These are phyloP conservation scores for Seriola quinqueradiata DNA, from an alignment of 2,113 vertebrate species.

Conservation along the genomic window DNA sequence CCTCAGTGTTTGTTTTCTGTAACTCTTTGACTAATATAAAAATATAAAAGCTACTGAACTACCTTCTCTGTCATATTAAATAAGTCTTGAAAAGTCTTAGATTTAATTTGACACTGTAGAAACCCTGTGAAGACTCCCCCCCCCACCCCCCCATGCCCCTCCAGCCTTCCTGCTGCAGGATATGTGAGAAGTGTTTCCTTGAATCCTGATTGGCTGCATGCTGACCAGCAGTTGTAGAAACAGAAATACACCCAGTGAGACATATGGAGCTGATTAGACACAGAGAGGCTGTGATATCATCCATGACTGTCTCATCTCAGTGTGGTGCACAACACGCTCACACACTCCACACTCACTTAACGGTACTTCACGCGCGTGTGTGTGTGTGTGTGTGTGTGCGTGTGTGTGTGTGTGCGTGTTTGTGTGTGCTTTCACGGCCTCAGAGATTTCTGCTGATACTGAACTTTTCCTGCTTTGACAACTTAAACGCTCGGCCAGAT, in stretches of 20 bases:
- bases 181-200: slow-evolving; percentile 16
- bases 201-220: slow-evolving; percentile 56
- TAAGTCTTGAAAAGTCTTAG: not conserved
- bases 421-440: too few species aligned
- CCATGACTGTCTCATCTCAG: slow-evolving; percentile 14
- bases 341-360: not conserved
- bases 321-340: not conserved
- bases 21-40: too few species aligned
- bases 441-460: too few species aligned
- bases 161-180: not conserved
- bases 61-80: too few species aligned
- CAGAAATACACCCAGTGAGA: slow-evolving; percentile 48
- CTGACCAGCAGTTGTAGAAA: slow-evolving; percentile 39
- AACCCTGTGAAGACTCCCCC: not conserved
- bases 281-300: slow-evolving; percentile 56
- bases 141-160: too few species aligned
- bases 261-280: slow-evolving; percentile 71
- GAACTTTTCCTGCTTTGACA: too few species aligned
- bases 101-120: not conserved
- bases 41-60: too few species aligned
- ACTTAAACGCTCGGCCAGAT: too few species aligned
- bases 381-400: not conserved
- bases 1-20: too few species aligned
- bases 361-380: not conserved
- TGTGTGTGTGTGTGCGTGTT: too few species aligned